Percentiles rank a stretch among this genome's conserved stretches.
Conservation (phyloP, 2,113 vertebrate genomes). For the Xiphophorus couchianus region DNA sequence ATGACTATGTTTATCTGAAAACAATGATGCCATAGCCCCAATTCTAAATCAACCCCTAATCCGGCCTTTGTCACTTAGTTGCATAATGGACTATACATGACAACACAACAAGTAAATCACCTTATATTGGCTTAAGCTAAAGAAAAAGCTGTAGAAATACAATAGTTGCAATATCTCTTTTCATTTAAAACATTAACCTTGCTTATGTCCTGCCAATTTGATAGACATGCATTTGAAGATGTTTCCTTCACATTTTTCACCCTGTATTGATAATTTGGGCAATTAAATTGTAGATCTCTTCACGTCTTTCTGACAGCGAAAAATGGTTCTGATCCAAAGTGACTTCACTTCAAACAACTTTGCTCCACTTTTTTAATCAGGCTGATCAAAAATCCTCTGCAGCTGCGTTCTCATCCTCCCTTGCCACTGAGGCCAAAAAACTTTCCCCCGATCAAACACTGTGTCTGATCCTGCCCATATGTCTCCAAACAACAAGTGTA, state of each 20-base stretch:
- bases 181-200: neutral
- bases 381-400: slow-evolving; percentile 27
- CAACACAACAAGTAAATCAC: neutral
- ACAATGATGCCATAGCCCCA: too few species aligned
- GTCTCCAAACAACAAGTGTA: slow-evolving; percentile 62
- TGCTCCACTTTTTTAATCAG: slow-evolving; percentile 3
- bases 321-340: slow-evolving; percentile 30
- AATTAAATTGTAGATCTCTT: slow-evolving; percentile 11
- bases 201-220: neutral
- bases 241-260: slow-evolving; percentile 22
- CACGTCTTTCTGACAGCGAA: slow-evolving; percentile 32
- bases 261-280: neutral
- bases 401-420: slow-evolving; percentile 31
- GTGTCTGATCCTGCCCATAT: slow-evolving; percentile 55
- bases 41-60: neutral
- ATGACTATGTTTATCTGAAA: neutral
- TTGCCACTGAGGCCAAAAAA: slow-evolving; percentile 21
- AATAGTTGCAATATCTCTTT: too few species aligned
- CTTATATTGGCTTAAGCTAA: too few species aligned
- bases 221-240: neutral
- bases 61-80: too few species aligned
- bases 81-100: neutral
- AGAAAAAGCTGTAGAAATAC: too few species aligned
- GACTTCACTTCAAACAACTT: slow-evolving; percentile 32
- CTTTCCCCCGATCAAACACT: slow-evolving; percentile 48